These are phyloP conservation scores for Halcyon smyrnensis DNA, from an alignment of 2,797 vertebrate genomes.

Conservation along the genomic window DNA sequence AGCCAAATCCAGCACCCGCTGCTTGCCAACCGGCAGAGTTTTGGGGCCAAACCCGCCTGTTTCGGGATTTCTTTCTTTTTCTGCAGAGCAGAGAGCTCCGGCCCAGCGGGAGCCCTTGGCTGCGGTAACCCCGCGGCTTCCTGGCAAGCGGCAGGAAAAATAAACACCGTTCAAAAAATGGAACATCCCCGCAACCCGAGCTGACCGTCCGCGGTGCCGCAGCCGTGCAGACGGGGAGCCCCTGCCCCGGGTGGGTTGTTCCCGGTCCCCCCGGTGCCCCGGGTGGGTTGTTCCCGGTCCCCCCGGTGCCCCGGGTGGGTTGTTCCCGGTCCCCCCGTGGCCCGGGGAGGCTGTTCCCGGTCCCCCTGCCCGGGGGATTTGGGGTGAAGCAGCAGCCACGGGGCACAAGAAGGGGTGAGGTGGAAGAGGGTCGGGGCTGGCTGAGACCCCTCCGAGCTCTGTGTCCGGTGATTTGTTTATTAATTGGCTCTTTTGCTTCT, in stretches of 20 bases:
- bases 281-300: background rate
- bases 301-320: too few species aligned
- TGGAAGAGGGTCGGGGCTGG: fast-evolving
- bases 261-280: fast-evolving
- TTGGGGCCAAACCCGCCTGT: background rate
- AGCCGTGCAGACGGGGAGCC: background rate
- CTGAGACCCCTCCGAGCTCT: too few species aligned
- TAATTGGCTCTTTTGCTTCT: background rate
- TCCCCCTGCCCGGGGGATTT: background rate
- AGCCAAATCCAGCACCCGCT: background rate
- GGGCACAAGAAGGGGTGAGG: background rate
- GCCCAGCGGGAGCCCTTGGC: background rate
- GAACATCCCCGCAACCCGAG: background rate
- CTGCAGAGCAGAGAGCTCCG: background rate
- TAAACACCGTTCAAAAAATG: background rate
- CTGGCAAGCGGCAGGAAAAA: background rate
- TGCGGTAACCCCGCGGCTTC: background rate
- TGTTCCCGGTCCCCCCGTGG: too few species aligned
- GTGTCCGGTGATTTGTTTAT: fast-evolving
- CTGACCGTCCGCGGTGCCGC: background rate
- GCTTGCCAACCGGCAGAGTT: background rate
- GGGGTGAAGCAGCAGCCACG: background rate
- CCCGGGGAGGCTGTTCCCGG: too few species aligned
- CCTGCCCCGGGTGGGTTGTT: background rate
- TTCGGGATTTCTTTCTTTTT: fast-evolving